Base-by-base conservation (phyloP, 2,888 invertebrate genomes). In the Onchidella celtica region DNA sequence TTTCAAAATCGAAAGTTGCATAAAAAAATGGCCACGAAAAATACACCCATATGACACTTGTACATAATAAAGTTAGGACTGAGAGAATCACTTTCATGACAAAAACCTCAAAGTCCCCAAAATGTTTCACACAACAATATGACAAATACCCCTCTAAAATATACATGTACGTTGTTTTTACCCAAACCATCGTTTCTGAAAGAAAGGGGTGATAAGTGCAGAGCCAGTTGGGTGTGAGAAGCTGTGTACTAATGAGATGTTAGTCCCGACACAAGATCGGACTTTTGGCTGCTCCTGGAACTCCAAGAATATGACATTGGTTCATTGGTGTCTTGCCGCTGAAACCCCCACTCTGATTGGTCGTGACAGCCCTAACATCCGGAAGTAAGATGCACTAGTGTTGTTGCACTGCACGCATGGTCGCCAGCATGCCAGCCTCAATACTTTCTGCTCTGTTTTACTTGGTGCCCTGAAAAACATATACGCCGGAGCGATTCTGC, bases 311-410 rank as follows among this genome's bases (percentile, higher is more conserved):
- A 59, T 59, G 24, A 6, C 17, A 68, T 38, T 32, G n/a, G 4
- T n/a, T 27, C 21, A n/a, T 38, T 34, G 68, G 24, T 14, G n/a
- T n/a, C 32, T 27, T 57, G 29, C 55, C 24, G 11, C 21, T 24
- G 55, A 27, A 55, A 70, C 55, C 55, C 55, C 70, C 14, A 29
- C 55, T 70, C 55, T 70, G 29, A 70, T 70, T 55, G 70, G 70
- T 14, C 2, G 70, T 70, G 70, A 9, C 70, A 57, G 47, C 3
- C n/a, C 40, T 29, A 55, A 32, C 32, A 32, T 47, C 70, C 70
- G 70, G 55, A 55, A 55, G 55, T 70, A 29, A 47, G 55, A 47
- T 70, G 29, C 55, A 47, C 24, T 9, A n/a, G n/a, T n/a, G 36
- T n/a, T 68, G 68, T 21, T 36, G 4, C 24, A 21, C 40, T 27